Evolutionary conservation across 2,888 invertebrate genomes (phyloP).

Genomic region (Plagodis pulveraria): DNA sequence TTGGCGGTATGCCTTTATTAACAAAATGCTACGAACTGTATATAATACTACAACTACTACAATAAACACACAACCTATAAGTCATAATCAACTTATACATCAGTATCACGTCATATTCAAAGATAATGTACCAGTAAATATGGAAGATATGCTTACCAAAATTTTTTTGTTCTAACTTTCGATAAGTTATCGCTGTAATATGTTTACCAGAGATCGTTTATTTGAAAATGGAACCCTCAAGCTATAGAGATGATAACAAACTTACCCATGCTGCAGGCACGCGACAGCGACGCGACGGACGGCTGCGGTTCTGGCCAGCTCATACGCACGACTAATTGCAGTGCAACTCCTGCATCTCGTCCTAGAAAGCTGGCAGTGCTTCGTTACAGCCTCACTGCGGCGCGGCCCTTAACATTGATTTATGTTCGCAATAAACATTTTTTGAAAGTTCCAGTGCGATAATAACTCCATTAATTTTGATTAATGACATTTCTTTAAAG

Average conservation of each 20-base stretch:
- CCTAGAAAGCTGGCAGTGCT: slow-evolving; percentile 78
- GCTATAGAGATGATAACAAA: background rate
- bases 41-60: too few relatives aligned
- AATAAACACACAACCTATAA: too few relatives aligned
- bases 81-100: too few relatives aligned
- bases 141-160: too few relatives aligned
- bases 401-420: slow-evolving; percentile 81
- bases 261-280: background rate
- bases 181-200: too few relatives aligned
- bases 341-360: slow-evolving; percentile 61
- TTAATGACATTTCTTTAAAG: slow-evolving; percentile 83
- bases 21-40: too few relatives aligned
- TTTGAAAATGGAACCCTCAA: too few relatives aligned
- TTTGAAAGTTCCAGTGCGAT: slow-evolving; percentile 83
- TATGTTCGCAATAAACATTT: slow-evolving; percentile 81
- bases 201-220: too few relatives aligned
- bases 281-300: background rate
- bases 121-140: too few relatives aligned
- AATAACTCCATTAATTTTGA: slow-evolving; percentile 85
- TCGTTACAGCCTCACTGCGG: slow-evolving; percentile 66
- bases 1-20: too few relatives aligned
- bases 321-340: slow-evolving; percentile 51
- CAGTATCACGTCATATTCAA: too few relatives aligned
- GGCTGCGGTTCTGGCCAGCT: background rate
- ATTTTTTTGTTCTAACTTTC: too few relatives aligned